Evolutionary conservation across 2,888 invertebrate genomes (phyloP).

Genomic region (Agelastica alni): DNA sequence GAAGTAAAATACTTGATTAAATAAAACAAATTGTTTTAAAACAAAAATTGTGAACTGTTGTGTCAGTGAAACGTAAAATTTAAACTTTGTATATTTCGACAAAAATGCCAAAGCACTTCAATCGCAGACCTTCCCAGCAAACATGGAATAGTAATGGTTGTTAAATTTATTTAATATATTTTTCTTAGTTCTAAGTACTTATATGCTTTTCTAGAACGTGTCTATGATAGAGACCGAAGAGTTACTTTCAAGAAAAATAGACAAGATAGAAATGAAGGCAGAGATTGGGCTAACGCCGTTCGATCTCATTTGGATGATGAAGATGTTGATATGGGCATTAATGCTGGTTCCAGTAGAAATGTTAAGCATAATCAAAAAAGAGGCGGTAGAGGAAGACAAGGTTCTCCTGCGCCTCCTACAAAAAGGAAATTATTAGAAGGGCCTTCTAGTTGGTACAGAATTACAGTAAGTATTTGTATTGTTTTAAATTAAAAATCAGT

Average conservation of each 20-base stretch:
- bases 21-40: too few species aligned
- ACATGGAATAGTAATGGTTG: slow-evolving; percentile 15
- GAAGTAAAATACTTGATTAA: too few species aligned
- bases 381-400: slow-evolving; percentile 51
- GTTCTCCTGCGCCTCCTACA: slow-evolving; percentile 57
- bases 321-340: slow-evolving; percentile 65
- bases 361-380: slow-evolving; percentile 32
- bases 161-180: background rate
- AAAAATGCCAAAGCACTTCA: slow-evolving; percentile 17
- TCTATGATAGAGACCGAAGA: slow-evolving; percentile 47
- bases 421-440: slow-evolving; percentile 61
- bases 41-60: too few species aligned
- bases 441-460: slow-evolving; percentile 71
- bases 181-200: background rate
- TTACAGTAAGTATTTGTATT: slow-evolving; percentile 59
- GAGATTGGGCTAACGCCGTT: slow-evolving; percentile 54
- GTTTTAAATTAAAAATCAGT: too few species aligned
- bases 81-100: too few species aligned
- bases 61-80: too few species aligned
- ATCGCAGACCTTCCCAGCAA: slow-evolving; percentile 8
- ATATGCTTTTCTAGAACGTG: slow-evolving; percentile 9
- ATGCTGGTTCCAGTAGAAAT: slow-evolving; percentile 48
- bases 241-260: slow-evolving; percentile 61
- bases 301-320: slow-evolving; percentile 63
- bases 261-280: slow-evolving; percentile 46